phyloP scores from a whole-genome alignment of 1,140 invertebrate genomes.

The Psix sp. region DNA sequence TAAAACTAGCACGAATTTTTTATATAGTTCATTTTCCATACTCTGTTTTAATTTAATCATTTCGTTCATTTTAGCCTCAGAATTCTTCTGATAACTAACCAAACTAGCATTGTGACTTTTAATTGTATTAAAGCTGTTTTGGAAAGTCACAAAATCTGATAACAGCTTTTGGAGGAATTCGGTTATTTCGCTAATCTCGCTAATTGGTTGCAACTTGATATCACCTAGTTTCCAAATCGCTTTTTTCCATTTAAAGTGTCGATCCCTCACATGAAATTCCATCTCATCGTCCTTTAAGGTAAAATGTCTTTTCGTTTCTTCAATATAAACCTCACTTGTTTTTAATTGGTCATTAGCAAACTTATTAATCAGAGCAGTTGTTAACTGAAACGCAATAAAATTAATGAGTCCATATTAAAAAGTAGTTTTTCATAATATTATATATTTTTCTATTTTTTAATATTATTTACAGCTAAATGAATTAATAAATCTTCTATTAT shows the following conservation, averaged over 20 bases:
- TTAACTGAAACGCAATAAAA: slow-evolving; percentile 32
- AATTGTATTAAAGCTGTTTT: slow-evolving; percentile 11
- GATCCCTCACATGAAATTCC: slow-evolving; percentile 10
- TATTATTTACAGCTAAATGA: too few species aligned
- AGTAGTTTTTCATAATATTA: slow-evolving; percentile 3
- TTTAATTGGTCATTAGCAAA: slow-evolving; percentile 21
- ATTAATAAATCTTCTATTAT: too few species aligned
- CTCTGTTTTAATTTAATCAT: slow-evolving; percentile 17
- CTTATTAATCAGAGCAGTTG: slow-evolving; percentile 10
- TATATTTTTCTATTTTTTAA: background rate
- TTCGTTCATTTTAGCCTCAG: slow-evolving; percentile 25
- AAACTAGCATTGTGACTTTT: slow-evolving; percentile 5
- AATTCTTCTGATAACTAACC: background rate
- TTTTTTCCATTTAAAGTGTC: slow-evolving; percentile 36
- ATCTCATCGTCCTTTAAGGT: slow-evolving; percentile 1
- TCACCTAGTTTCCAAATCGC: slow-evolving; percentile 26
- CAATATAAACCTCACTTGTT: slow-evolving; percentile 14
- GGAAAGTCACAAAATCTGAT: slow-evolving; percentile 3
- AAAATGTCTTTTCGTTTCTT: slow-evolving; percentile 32
- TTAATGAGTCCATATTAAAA: background rate
- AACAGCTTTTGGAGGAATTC: slow-evolving; percentile 16
- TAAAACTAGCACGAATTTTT: slow-evolving; percentile 27
- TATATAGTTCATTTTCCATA: slow-evolving; percentile 31
- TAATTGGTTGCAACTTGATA: slow-evolving; percentile 8
- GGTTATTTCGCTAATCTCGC: background rate